Evolutionary conservation across 2,113 vertebrate genomes (phyloP).

Genomic region (Poeciliopsis turrubarensis): DNA sequence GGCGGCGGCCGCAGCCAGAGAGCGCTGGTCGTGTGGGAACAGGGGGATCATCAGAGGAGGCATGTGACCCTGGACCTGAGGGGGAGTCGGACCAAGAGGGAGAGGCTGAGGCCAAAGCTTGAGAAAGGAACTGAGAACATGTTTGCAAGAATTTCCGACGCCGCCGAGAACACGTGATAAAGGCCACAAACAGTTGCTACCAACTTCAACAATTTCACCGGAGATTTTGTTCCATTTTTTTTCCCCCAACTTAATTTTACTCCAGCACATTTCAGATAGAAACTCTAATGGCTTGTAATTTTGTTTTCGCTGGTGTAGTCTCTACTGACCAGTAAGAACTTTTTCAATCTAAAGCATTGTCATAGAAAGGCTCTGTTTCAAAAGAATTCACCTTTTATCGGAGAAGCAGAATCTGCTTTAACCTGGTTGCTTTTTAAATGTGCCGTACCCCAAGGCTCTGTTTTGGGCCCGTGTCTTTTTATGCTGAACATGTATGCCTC

Average conservation of each 20-base stretch:
- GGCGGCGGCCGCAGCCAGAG: constrained; percentile 91
- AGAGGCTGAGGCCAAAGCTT: neutral
- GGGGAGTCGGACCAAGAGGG: constrained; percentile 2
- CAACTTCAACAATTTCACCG: neutral
- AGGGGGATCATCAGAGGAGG: constrained; percentile 98
- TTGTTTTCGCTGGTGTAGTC: too few relatives aligned
- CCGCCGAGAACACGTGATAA: neutral
- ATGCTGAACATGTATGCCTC: too few relatives aligned
- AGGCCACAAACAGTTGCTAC: neutral
- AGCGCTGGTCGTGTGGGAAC: constrained; percentile 97
- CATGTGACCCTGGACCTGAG: constrained; percentile 98
- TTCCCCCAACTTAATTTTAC: too few relatives aligned
- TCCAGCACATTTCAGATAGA: too few relatives aligned
- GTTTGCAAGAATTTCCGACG: neutral
- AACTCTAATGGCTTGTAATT: too few relatives aligned
- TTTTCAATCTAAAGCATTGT: neutral
- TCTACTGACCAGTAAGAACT: too few relatives aligned
- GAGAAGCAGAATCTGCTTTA: too few relatives aligned
- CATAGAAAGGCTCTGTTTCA: neutral
- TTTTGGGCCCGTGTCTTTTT: too few relatives aligned
- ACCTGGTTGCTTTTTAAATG: too few relatives aligned
- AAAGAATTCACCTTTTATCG: too few relatives aligned
- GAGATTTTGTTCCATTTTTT: neutral
- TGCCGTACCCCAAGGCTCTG: too few relatives aligned
- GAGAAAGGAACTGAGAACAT: neutral